These are phyloP conservation scores for Uropetala carovei DNA, from an alignment of 2,888 invertebrate genomes.

Conservation along the genomic window DNA sequence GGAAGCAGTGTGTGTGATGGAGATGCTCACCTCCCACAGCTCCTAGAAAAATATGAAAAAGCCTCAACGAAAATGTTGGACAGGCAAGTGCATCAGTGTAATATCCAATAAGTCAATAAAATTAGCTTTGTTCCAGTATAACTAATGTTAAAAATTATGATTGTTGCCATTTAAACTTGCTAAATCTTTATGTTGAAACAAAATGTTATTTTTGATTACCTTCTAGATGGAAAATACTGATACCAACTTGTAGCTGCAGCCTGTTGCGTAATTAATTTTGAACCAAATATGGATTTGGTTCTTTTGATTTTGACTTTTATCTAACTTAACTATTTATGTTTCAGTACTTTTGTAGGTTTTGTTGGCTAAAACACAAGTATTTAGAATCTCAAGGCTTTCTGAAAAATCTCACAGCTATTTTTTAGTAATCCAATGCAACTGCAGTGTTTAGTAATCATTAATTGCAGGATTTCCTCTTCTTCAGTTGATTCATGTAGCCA, in stretches of 20 bases:
- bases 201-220: background rate
- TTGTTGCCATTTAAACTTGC: background rate
- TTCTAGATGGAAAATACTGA: background rate
- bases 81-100: conserved; percentile 77
- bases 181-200: too few species aligned
- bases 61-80: conserved; percentile 99
- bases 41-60: conserved; percentile 95
- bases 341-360: background rate
- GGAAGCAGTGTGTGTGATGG: conserved; percentile 94
- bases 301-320: background rate
- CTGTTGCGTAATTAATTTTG: background rate
- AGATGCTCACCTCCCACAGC: conserved; percentile 93
- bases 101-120: background rate
- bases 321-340: background rate
- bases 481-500: too few species aligned
- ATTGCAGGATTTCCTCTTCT: too few species aligned
- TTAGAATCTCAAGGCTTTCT: too few species aligned
- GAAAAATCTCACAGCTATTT: too few species aligned
- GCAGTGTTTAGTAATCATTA: too few species aligned
- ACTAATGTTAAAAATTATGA: background rate
- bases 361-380: background rate
- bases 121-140: background rate
- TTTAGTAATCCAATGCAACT: too few species aligned
- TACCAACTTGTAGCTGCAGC: background rate
- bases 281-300: background rate